Evolutionary conservation across 2,888 invertebrate species (phyloP), one percentile per base, ranked within the genome.

Genomic region (Lamproptera curius): DNA sequence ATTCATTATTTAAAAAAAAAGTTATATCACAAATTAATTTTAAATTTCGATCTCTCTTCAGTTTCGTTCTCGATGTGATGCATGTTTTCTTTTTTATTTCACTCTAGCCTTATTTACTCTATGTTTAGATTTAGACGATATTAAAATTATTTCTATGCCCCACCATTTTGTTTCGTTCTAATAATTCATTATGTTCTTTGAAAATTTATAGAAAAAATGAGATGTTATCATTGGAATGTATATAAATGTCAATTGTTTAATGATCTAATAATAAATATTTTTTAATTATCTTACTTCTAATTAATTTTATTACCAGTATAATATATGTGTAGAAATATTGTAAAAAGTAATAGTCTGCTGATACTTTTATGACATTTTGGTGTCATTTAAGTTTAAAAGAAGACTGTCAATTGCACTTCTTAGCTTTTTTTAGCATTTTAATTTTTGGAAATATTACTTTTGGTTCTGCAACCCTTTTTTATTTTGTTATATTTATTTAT

Each of bases 11-110:
- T n/a, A n/a, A n/a, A n/a, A n/a, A n/a, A n/a, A n/a, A n/a, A n/a
- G n/a, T n/a, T n/a, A n/a, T n/a, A n/a, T n/a, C n/a, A n/a, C n/a
- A n/a, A n/a, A n/a, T n/a, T 40, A 35, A 13, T 37, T 10, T 37
- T 37, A n/a, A 31, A 47, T 41, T 42, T 47, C 39, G 48, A 48
- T 48, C 48, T 48, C 48, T 34, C 26, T 43, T 43, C 48, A 48
- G 48, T 48, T 26, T 43, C 42, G 43, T 39, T 23, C 16, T 43
- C 48, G 43, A 48, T 48, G 39, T 49, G 53, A 46, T 31, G 11
- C n/a, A 23, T 8, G 38, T 16, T 31, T 8, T 11, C 23, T 20
- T 37, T 17, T 17, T 40, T 16, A 13, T 1, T 2, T n/a, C 28
- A 10, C 41, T n/a, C 26, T 16, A 17, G 26, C 17, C 9, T 28